Evolutionary conservation across 2,797 vertebrate genomes (phyloP).

Genomic region (Pempheris klunzingeri): DNA sequence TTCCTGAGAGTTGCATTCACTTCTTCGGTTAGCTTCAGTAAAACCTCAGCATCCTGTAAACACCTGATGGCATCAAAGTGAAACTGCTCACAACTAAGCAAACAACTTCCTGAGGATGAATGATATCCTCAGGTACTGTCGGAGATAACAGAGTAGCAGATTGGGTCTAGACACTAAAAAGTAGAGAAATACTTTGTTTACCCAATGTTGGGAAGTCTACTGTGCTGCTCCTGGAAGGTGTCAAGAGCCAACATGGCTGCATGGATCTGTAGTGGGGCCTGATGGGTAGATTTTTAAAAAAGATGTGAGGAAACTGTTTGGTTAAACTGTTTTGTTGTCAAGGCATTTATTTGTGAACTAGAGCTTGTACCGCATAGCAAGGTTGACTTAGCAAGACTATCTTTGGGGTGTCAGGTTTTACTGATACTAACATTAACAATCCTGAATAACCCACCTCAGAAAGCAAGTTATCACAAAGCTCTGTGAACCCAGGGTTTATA

Average conservation of each 20-base stretch:
- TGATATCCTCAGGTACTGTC: neutral
- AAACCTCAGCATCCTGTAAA: slow-evolving; percentile 92
- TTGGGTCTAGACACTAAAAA: neutral
- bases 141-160: neutral
- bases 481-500: neutral
- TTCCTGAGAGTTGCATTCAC: slow-evolving; percentile 88
- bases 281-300: slow-evolving; percentile 53
- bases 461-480: neutral
- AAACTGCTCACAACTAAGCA: slow-evolving; percentile 19
- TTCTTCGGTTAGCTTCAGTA: slow-evolving; percentile 90
- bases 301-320: neutral
- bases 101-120: neutral
- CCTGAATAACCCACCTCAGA: neutral
- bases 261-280: slow-evolving; percentile 94
- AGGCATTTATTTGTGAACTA: slow-evolving; percentile 19
- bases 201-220: slow-evolving; percentile 90
- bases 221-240: slow-evolving; percentile 91
- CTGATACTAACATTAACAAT: slow-evolving; percentile 3
- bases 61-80: slow-evolving; percentile 84
- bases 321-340: neutral
- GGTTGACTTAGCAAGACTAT: neutral
- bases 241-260: slow-evolving; percentile 93
- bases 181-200: slow-evolving; percentile 75
- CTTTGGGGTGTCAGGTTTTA: neutral
- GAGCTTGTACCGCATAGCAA: neutral